Evolutionary conservation across 2,888 invertebrate species (phyloP), one percentile per base, ranked within the genome.

Genomic region (Nomada ferruginata): DNA sequence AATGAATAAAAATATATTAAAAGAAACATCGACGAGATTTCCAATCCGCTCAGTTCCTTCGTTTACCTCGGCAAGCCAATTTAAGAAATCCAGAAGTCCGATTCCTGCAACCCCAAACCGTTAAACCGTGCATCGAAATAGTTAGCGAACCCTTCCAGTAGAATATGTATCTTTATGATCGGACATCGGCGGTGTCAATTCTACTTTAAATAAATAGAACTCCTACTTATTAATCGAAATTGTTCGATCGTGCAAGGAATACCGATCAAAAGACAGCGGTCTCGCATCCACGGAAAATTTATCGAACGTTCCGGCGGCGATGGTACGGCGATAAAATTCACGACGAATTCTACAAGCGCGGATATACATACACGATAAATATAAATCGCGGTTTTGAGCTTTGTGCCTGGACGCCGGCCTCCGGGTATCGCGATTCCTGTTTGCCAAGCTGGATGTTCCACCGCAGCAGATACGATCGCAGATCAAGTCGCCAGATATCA

Each of bases 401-500:
- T 80, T 69, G 61, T 68, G 65, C 71, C 52, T 69, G 52, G 72
- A 60, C 70, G 53, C 70, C 65, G 66, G 55, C 68, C 61, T 10
- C 65, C 18, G 71, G 69, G 72, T 83, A 85, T 85, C 83, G 76
- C 81, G 79, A 86, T 86, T 82, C 81, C 84, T 85, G 87, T 87
- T 87, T 84, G 80, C 82, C 78, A 76, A 75, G 78, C 73, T 71
- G 82, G 82, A 87, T 87, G 87, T 85, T 82, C 71, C 66, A 23
- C 29, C 47, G 50, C 44, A 47, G 44, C 47, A 81, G 87, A 87
- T 87, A 87, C 76, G 83, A 87, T 87, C 87, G 78, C 13, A 74
- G 82, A 87, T 86, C 75, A 83, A 83, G 81, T 76, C 71, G 61
- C 71, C 70, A 84, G 87, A 87, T 87, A 87, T 77, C 77, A 76